Evolutionary conservation across 1,140 invertebrate genomes (phyloP).

Genomic region (Holcopasites calliopsidis): DNA sequence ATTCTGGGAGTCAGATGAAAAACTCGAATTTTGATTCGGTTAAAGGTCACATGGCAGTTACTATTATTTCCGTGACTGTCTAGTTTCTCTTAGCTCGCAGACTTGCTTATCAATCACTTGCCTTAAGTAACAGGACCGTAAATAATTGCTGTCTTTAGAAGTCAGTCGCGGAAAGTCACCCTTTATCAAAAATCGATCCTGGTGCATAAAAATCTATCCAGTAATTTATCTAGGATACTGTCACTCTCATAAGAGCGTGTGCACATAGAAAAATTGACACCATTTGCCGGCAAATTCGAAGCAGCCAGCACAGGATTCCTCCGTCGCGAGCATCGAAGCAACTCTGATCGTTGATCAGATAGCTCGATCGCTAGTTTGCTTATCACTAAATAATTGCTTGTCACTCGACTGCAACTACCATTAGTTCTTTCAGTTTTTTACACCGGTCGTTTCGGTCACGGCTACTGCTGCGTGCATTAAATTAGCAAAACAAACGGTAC

Average conservation of each 20-base stretch:
- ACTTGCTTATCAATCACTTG: no score
- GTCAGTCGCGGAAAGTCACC: no score
- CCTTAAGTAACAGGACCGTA: no score
- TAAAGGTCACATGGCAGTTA: no score
- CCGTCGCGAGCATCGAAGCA: neutral
- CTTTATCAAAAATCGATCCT: no score
- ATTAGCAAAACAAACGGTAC: conserved; percentile 25
- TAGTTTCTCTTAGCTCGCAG: no score
- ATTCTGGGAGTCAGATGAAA: no score
- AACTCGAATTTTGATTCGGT: no score
- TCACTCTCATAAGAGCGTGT: neutral
- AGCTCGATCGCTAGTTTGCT: conserved; percentile 5
- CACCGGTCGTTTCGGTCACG: neutral
- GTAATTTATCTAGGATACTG: conserved; percentile 4
- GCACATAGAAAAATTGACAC: neutral
- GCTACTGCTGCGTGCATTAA: neutral
- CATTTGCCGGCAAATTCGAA: neutral
- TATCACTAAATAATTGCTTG: no score
- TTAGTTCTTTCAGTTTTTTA: neutral
- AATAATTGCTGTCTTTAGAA: no score
- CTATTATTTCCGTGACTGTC: no score
- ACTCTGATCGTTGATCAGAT: conserved; percentile 18
- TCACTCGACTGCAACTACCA: conserved; percentile 7
- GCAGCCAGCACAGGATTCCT: neutral
- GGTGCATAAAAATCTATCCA: no score